These are phyloP conservation scores for Boulengeromyrus knoepffleri DNA, from an alignment of 2,113 vertebrate species.

Conservation along the genomic window DNA sequence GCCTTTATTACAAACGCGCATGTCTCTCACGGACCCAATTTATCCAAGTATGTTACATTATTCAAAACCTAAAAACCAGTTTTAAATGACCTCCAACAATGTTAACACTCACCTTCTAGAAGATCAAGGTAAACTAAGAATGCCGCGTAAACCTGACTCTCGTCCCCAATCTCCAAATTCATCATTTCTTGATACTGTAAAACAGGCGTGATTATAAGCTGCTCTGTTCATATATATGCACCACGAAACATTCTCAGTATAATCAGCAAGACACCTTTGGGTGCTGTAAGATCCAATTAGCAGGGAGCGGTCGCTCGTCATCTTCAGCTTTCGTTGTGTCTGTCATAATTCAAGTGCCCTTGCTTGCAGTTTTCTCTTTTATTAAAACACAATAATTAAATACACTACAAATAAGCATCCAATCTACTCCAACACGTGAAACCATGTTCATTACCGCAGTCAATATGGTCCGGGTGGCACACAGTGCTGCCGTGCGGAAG, in stretches of 20 bases:
- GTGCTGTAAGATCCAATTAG: slow-evolving; percentile 58
- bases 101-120: slow-evolving; percentile 67
- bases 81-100: not conserved
- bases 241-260: not conserved
- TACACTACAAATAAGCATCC: not conserved
- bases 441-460: not conserved
- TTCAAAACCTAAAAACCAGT: not conserved
- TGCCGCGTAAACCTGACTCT: slow-evolving; percentile 72
- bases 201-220: not conserved
- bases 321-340: not conserved
- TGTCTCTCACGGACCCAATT: not conserved
- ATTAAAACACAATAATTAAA: not conserved
- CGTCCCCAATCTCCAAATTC: slow-evolving; percentile 70
- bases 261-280: slow-evolving; percentile 43
- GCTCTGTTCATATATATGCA: not conserved
- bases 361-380: not conserved
- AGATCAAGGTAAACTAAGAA: slow-evolving; percentile 91
- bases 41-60: not conserved
- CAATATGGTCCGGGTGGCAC: not conserved
- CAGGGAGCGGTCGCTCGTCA: not conserved
- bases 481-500: not conserved
- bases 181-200: slow-evolving; percentile 80
- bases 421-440: not conserved
- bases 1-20: not conserved
- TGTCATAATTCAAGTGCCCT: slow-evolving; percentile 27